Base-by-base conservation (phyloP, 1,140 invertebrate species). In the Drosophila pectinifera region DNA sequence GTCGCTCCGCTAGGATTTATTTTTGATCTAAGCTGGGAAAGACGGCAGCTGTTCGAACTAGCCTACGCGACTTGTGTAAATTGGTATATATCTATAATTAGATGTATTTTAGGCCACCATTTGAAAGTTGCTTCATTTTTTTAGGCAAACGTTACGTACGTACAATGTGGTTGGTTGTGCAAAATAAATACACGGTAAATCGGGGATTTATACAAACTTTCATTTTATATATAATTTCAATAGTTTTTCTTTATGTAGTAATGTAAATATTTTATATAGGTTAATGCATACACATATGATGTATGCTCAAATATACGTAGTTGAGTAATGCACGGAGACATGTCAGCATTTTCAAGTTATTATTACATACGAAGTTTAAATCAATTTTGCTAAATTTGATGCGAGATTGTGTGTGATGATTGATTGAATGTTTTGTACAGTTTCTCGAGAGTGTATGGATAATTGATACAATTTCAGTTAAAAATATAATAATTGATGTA, bases 251-350 rank as follows among this genome's bases (percentile, higher is more conserved):
- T 6, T 10, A 36, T 67, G 70, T 82, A 75, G 24, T 65, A 77
- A 77, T 58, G 57, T 74, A 76, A 61, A 80, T 77, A 79, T 68
- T 51, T 56, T 38, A 46, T 75, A 61, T 81, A 78, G 70, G 34
- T 64, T 53, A 67, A 67, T 49, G 46, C 38, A 54, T 88, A 72
- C 65, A 73, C 46, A 72, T 46, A 76, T 45, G 39, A 16, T 62
- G 51, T 68, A 51, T 62, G 20, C 41, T 46, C 28, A 49, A 73
- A 75, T 64, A 76, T 88, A 53, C 31, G 49, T 53, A 88, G 75
- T 86, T 88, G 81, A 86, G 84, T 86, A 82, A 86, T 86, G 82
- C 82, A 81, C 82, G 84, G 64, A 76, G 73, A 83, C 76, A 51
- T 67, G 61, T 88, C 70, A 88, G 83, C 83, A 86, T 83, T 88